Evolutionary conservation across 1,140 invertebrate genomes (phyloP).

Genomic region (Lasaia peninsularis): DNA sequence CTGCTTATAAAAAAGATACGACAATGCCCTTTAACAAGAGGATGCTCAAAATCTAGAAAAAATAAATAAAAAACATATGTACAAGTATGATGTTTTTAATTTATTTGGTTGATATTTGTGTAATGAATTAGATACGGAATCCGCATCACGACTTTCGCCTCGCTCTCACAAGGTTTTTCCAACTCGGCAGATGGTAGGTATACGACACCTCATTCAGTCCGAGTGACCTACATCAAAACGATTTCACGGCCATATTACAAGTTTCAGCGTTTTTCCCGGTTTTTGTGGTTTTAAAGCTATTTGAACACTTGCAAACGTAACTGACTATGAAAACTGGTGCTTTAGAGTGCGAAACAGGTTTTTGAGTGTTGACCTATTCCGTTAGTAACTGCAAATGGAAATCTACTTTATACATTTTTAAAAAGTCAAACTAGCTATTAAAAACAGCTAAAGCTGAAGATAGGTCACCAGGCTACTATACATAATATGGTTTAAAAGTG

Average conservation of each 20-base stretch:
- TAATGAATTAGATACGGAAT: neutral
- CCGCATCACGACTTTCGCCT: neutral
- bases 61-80: no score
- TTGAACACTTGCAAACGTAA: slow-evolving; percentile 7
- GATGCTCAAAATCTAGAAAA: no score
- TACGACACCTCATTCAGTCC: neutral
- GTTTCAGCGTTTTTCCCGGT: neutral
- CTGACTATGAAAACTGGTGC: neutral
- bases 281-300: slow-evolving; percentile 5
- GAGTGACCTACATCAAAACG: slow-evolving; percentile 2
- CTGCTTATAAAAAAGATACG: no score
- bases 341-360: neutral
- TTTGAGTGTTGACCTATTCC: neutral
- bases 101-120: no score
- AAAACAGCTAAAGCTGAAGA: no score
- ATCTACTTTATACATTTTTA: no score
- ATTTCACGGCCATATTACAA: slow-evolving; percentile 3
- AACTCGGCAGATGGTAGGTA: slow-evolving; percentile 2
- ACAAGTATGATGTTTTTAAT: no score
- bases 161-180: neutral
- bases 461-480: no score
- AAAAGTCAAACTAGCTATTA: no score
- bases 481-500: no score
- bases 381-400: no score
- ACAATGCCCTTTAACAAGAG: no score